Evolutionary conservation across 2,797 vertebrate species (phyloP), one percentile per base, ranked within the genome.

Genomic region (Simalia tracyae): DNA sequence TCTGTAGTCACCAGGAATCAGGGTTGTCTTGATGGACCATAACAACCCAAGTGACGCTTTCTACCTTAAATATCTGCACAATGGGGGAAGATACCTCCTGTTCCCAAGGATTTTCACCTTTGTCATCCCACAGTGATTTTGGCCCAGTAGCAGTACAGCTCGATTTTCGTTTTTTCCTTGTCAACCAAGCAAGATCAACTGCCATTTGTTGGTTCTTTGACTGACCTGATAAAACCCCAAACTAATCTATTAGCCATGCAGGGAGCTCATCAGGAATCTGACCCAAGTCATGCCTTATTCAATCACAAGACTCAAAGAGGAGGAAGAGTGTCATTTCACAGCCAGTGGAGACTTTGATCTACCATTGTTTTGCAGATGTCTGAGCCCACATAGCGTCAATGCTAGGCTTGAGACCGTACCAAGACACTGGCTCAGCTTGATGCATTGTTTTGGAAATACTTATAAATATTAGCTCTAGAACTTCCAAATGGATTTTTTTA

Each of bases 291-390:
- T 89, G 36, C 66, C 84, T 42, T 89, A 64, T 6, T 63, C 9
- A 56, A 0, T 0, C 93, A 95, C 90, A 93, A 94, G 94, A 92
- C 87, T 94, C 95, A 88, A 89, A 28, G 12, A 95, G 90, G n/a
- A 42, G 88, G 92, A 94, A 94, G 89, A n/a, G 0, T 92, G 17
- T 15, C 72, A 60, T 46, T 1, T 0, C 93, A 89, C 93, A 94
- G 92, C 92, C 92, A 94, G 96, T 91, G 1, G 66, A 42, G 85
- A 1, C 10, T 15, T 94, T 95, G 94, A 63, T 92, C 61, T 93
- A 90, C 14, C 56, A 76, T 95, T 94, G 46, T 11, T 84, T 91
- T 56, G 94, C 14, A 95, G 94, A 95, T 89, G 57, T 85, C 84
- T 24, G 57, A 92, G 91, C 50, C 19, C 57, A 81, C 90, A 12